Evolutionary conservation across 1,140 invertebrate species (phyloP), one percentile per base, ranked within the genome.

Genomic region (Nymphalis io): DNA sequence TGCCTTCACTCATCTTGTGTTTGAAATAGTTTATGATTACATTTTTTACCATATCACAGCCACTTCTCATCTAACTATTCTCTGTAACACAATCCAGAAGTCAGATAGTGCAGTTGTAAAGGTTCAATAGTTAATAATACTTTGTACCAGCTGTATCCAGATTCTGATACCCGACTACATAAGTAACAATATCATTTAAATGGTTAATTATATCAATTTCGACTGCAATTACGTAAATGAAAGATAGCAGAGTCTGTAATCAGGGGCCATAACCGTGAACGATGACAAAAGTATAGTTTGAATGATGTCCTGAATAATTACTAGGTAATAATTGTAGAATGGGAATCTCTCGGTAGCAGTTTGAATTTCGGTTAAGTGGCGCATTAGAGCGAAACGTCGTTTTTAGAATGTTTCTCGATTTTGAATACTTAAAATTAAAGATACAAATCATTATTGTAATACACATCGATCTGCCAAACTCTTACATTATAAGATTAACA

Each of bases 221-320:
- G 21, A 16, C 23, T 46, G 51, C 11, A 40, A 44, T 42, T 67
- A 40, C 64, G 44, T 53, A 33, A 59, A 67, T 67, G 58, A 60
- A 40, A 60, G 48, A 53, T 20, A 21, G 15, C 15, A 3, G 48
- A 11, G 18, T 48, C 38, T 67, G 64, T 67, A 67, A 67, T 67
- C 64, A 67, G 40, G 15, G 42, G 27, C 64, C 64, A 60, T 59
- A 67, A 60, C 64, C 23, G 64, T 67, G 42, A 55, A 64, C 33
- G 61, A 67, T 67, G 64, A 67, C 64, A 67, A 46, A 59, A 59
- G 63, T 67, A 27, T 55, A 58, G 53, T 48, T 59, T 38, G 57
- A 65, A 51, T n/a, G 40, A 44, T 57, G 62, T 53, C 62, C 62
- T 55, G 39, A 67, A 53, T 67, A 67, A 67, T 67, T 67, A 67